Evolutionary conservation across 2,113 vertebrate species (phyloP), one percentile per base, ranked within the genome.

Genomic region (Apteryx owenii): DNA sequence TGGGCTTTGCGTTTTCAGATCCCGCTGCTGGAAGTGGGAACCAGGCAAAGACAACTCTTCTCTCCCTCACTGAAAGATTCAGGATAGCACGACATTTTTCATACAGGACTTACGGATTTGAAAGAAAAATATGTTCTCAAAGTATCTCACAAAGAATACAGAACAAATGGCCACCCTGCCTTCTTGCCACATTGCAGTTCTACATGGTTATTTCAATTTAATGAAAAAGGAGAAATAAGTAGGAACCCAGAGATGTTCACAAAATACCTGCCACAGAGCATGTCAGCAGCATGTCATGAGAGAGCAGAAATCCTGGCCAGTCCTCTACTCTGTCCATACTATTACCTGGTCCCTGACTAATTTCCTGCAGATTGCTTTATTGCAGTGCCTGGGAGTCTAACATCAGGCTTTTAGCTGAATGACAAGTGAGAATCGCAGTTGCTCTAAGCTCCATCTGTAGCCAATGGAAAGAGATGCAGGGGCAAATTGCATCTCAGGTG

Each of bases 381-480:
- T 82, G 44, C 36, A 91, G 44, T 60, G 42, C 53, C 44, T 60
- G 28, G 75, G 83, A 87, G 40, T 38, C 29, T 93, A 50, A 62
- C 58, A 85, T 80, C 53, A 80, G 79, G 36, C 62, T 91, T 91
- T 88, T 81, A 91, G 75, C 33, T 83, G 85, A 93, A 85, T 26
- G 29, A 33, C 15, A 82, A 81, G 75, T 70, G 66, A 73, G 56
- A 88, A 94, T 85, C 75, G 90, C 70, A 53, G 56, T 77, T 62
- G 19, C 11, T 40, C 21, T 58, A 0, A 31, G 23, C 16, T 91
- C 40, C 56, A 51, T 50, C 51, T 73, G n/a, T 50, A 90, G 53
- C 70, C 33, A 73, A 53, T 10, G 77, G 12, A 15, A 66, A 90
- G 76, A 70, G 60, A 81, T 12, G 14, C 7, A 75, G 46, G 48